Evolutionary conservation across 2,113 vertebrate species (phyloP), one percentile per base, ranked within the genome.

Genomic region (Nannospalax galili): DNA sequence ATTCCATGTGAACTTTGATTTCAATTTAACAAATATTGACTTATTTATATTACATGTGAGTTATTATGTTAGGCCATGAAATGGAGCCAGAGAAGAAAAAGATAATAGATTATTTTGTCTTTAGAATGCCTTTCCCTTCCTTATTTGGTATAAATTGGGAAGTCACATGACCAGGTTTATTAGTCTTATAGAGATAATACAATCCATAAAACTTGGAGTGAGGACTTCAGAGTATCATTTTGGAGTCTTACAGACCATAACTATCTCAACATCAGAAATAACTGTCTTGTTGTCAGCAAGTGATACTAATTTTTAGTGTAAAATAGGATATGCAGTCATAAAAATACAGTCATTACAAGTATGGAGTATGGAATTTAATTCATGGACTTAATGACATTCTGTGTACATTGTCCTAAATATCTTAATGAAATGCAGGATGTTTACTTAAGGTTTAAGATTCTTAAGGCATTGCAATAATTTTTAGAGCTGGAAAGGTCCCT

Each of bases 341-440:
- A 70, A 70, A 86, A 37, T 65, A 10, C 6, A 79, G 37, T 75
- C 26, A 32, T 9, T 72, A 7, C 30, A 77, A 90, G 24, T 72
- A 60, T 26, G 56, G 64, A 85, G 14, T n/a, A 74, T 17, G 35
- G 65, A 75, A 95, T 93, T 95, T 94, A 95, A 92, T 75, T 88
- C 64, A 58, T 7, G 0, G 58, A 5, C 40, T 95, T 84, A 82
- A 77, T 91, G 82, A 70, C 19, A 35, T 70, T 94, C 42, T 91
- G 1, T 90, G 28, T 84, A 72, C 48, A 93, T 92, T 58, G 24
- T 37, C 58, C 60, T 37, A 92, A 78, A 82, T 65, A 74, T 40
- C 37, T 95, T 96, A 94, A 93, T 95, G 62, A 89, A 93, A 79
- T 75, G 22, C 1, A 26, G 91, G 16, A 22, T 96, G 22, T 89